These are phyloP conservation scores for Syrphus vitripennis DNA, from an alignment of 2,888 invertebrate genomes.

Conservation along the genomic window DNA sequence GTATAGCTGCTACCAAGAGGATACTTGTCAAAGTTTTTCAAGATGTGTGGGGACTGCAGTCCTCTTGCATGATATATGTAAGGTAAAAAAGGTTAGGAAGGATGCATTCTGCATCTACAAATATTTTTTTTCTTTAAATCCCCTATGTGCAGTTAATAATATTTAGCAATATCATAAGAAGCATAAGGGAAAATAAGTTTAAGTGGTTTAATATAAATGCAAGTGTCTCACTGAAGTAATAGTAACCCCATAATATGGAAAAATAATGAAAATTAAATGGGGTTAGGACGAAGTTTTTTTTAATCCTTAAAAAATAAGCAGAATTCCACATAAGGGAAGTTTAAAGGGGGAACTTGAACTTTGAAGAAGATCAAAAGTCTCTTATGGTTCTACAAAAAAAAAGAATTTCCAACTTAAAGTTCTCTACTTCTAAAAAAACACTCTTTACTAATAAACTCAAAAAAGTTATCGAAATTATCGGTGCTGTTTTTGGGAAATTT, in stretches of 20 bases:
- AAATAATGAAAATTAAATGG: neutral
- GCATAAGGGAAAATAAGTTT: slow-evolving; percentile 1
- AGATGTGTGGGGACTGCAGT: neutral
- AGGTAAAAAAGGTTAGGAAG: neutral
- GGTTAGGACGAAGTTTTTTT: neutral
- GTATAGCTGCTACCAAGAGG: neutral
- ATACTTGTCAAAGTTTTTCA: neutral
- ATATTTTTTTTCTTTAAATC: neutral
- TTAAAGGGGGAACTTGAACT: too few relatives aligned
- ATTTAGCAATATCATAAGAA: neutral
- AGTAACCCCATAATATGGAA: neutral
- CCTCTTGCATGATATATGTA: neutral
- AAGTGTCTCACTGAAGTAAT: neutral
- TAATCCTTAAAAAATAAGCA: too few relatives aligned
- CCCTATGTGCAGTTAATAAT: neutral
- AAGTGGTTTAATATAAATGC: neutral
- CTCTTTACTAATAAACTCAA: too few relatives aligned
- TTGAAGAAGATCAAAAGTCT: too few relatives aligned
- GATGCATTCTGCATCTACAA: neutral
- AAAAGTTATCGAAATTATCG: too few relatives aligned
- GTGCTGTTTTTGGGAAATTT: too few relatives aligned
- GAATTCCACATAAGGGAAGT: too few relatives aligned
- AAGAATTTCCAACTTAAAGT: too few relatives aligned
- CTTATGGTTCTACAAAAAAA: too few relatives aligned
- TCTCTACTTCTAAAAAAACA: too few relatives aligned